Base-by-base conservation (phyloP, 1,140 invertebrate species). In the Akabosia matsudoensis region DNA sequence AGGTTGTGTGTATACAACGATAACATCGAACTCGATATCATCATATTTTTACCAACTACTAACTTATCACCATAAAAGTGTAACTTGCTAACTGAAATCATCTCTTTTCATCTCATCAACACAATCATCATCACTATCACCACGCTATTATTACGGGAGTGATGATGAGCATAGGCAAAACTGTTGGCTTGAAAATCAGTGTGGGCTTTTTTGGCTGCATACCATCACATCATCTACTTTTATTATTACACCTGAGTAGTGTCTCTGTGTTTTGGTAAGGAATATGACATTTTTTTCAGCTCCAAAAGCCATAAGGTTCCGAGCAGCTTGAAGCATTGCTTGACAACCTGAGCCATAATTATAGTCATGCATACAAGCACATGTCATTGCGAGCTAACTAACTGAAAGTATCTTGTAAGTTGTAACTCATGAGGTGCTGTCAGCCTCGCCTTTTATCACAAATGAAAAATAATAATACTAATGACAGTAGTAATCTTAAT, bases 401-500 rank as follows among this genome's bases (percentile, higher is more conserved):
- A 67, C 61, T 31, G 54, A 61, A 67, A 67, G 4, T 31, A 67
- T n/a, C 31, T 67, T 67, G 22, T 30, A 67, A 30, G 61, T 67
- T 67, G 61, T 67, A 67, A 67, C 30, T 67, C 61, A 16, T 30
- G 13, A 22, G n/a, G 7, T 67, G 24, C 61, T 67, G 61, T 67
- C 61, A 67, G 61, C 61, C 61, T 67, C 61, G 28, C 61, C 61
- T 67, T 56, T 67, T 67, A 67, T 67, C 31, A 31, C 30, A 67
- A 67, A 67, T 67, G 61, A 67, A 31, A 2, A 31, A 22, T 22
- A 28, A 67, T 67, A 67, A 28, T 30, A 22, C 54, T 61, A 61
- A 61, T 61, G 31, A n/a, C 28, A 67, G 61, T 67, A 67, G 28
- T 67, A 67, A 67, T 67, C 7, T 67, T 67, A 56, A 45, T 45